Base-by-base conservation (phyloP, 1,140 invertebrate species). In the Sesamia nonagrioides region DNA sequence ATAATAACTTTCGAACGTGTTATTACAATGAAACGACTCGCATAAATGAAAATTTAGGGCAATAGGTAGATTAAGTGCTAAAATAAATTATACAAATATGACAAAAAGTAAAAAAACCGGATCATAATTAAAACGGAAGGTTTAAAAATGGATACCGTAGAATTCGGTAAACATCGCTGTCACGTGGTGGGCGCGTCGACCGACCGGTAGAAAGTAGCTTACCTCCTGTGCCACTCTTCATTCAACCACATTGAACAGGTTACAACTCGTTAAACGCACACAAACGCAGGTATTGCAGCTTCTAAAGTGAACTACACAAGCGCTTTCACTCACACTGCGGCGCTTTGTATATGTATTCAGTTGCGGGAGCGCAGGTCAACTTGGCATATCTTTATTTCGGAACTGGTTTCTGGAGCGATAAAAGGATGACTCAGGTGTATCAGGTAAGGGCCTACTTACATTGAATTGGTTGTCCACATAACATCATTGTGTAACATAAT, bases 181-280 rank as follows among this genome's bases (percentile, higher is more conserved):
- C 82, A 84, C 82, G 85, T 88, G 83, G 71, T 66, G 42, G 78
- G 69, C 80, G 78, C 73, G 82, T 78, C 81, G 79, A 84, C 45
- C 78, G 84, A 84, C 84, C 77, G 84, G 87, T 94, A 94, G 92
- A 94, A 94, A 94, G 92, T 92, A 92, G 91, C 89, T 90, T 89
- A 87, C 90, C 88, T 93, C 89, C 88, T 90, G 88, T 86, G 86
- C 91, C 88, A 90, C 88, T 91, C 89, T 93, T 92, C 89, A 92
- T 93, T 92, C 88, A 93, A 84, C 87, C 84, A 87, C 79, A 82
- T 74, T 83, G 89, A 92, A 92, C 91, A 92, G 89, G 92, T 92
- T 91, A 86, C 84, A 81, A 91, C 90, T 91, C 82, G 91, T 85
- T 88, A 58, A 40, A 84, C 85, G 48, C 83, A 87, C 81, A 84